A percentile compares a stretch with the other conserved stretches of the same genome.
phyloP scores from a whole-genome alignment of 2,888 invertebrate genomes.

The Rhaphigaster nebulosa region DNA sequence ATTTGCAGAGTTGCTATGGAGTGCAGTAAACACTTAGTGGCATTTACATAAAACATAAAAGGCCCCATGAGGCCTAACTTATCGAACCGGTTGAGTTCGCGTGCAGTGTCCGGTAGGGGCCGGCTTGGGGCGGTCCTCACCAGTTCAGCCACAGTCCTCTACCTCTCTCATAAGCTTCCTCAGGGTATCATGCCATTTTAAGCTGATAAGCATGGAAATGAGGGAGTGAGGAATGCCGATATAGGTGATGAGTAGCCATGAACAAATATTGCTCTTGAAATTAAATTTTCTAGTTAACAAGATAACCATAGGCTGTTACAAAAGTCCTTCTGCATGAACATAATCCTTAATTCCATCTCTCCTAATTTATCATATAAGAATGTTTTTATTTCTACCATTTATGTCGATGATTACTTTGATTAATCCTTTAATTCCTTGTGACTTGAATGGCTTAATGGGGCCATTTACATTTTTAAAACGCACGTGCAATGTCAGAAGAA shows the following conservation, averaged over 20 bases:
- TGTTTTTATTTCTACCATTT: too few species aligned
- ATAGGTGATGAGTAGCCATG: neutral
- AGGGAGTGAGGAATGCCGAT: neutral
- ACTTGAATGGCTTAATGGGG: too few species aligned
- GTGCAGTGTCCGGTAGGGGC: conserved; percentile 11
- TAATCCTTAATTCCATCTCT: too few species aligned
- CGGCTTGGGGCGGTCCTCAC: neutral
- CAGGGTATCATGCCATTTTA: neutral
- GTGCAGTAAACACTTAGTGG: neutral
- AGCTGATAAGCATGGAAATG: neutral
- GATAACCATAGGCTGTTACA: too few species aligned
- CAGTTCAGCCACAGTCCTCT: neutral
- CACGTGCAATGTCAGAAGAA: too few species aligned
- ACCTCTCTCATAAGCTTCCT: neutral
- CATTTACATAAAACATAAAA: neutral
- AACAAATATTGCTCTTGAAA: neutral
- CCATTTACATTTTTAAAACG: too few species aligned
- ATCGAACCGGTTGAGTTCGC: neutral
- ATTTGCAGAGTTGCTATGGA: neutral
- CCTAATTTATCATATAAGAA: too few species aligned
- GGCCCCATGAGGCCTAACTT: neutral
- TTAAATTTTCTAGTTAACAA: neutral
- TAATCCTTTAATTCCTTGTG: too few species aligned
- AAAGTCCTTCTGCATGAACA: too few species aligned
- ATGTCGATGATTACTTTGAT: too few species aligned